These are phyloP conservation scores for Platycnemis pennipes DNA, from an alignment of 2,888 invertebrate species.

Conservation along the genomic window DNA sequence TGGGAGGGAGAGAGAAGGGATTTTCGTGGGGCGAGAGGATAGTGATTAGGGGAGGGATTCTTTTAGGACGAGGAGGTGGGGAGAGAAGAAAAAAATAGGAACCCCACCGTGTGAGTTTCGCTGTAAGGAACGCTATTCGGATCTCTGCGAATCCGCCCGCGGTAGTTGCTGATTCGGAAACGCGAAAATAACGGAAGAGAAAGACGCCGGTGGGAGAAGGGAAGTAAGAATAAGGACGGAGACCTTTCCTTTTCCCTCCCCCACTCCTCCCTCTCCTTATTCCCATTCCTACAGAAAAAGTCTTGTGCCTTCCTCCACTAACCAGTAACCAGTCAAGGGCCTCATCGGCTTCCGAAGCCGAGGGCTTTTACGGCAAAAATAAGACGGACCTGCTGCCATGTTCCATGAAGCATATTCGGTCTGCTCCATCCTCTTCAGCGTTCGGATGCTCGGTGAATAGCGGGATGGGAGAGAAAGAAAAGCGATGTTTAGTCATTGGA, in stretches of 20 bases:
- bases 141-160: not conserved
- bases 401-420: not conserved
- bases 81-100: not conserved
- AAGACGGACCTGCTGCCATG: not conserved
- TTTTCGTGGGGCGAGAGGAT: no score
- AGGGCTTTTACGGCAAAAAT: not conserved
- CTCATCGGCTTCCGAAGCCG: not conserved
- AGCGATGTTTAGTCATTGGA: slow-evolving; percentile 18
- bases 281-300: not conserved
- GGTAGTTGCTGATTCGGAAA: not conserved
- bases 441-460: not conserved
- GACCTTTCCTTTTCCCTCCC: not conserved
- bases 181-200: not conserved
- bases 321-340: not conserved
- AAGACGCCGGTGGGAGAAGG: not conserved
- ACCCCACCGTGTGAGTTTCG: not conserved
- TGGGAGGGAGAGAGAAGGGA: not conserved
- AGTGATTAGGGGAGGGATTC: no score
- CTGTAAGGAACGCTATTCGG: not conserved
- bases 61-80: no score
- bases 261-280: not conserved
- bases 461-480: not conserved
- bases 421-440: not conserved
- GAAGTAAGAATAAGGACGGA: not conserved
- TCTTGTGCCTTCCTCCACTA: not conserved